Base-by-base conservation (phyloP, 2,888 invertebrate species). In the Phania funesta region DNA sequence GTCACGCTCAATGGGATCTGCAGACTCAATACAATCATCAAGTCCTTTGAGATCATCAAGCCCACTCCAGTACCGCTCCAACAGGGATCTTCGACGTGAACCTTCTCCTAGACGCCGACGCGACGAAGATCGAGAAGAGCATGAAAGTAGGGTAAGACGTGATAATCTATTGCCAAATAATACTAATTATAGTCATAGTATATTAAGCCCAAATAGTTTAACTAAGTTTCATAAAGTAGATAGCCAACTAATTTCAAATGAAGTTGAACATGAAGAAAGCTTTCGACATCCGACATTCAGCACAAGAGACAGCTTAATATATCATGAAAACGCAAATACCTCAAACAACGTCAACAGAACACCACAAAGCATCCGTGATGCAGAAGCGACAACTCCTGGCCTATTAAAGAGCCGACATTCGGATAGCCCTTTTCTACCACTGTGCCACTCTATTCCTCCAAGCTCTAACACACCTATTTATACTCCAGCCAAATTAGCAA, bases 181-280 rank as follows among this genome's bases (percentile, higher is more conserved):
- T 87, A 87, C 88, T 86, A 86, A 75, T 85, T 87, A 87, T 87
- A 87, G 87, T 85, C 86, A 86, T 89, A 89, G 89, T 86, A 87
- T 87, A 84, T 84, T 87, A 87, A 88, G 88, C 75, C 86, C 85
- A 89, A 89, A 87, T 88, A 89, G 89, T 88, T 88, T 90, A 90
- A 90, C 87, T 86, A 89, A 89, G 87, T 89, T 89, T 89, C 88
- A 90, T 87, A 89, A 89, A 89, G 90, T 90, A 90, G 90, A 90
- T 90, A 90, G 89, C 85, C 89, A 90, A 89, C 89, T 90, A 89
- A 88, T 89, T 87, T 86, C 70, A 70, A 82, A 65, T 46, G 82
- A 75, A 78, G 78, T 75, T 67, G 73, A 74, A 64, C 56, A 54
- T 22, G 78, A 79, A 48, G 75, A 71, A 62, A 76, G 52, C 41